A percentile compares a stretch with the other conserved stretches of the same genome.
These are phyloP conservation scores for Bedellia somnulentella DNA, from an alignment of 2,888 invertebrate genomes.

Conservation along the genomic window DNA sequence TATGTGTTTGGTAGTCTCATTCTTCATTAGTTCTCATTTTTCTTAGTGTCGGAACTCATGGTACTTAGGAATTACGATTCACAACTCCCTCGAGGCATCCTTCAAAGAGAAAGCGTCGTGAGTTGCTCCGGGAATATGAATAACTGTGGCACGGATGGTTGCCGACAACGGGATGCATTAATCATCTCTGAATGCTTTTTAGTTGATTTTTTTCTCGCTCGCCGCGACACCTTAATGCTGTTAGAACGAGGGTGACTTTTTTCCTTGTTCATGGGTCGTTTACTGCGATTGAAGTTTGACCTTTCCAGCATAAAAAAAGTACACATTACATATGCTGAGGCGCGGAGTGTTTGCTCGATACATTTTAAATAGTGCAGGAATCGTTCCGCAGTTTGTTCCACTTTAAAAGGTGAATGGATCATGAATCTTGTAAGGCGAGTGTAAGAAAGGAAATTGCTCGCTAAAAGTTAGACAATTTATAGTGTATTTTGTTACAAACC, in stretches of 20 bases:
- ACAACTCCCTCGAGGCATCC: slow-evolving; percentile 15
- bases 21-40: too few relatives aligned
- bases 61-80: too few relatives aligned
- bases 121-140: slow-evolving; percentile 18
- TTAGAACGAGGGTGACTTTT: too few relatives aligned
- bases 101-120: slow-evolving; percentile 21
- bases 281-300: too few relatives aligned
- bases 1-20: too few relatives aligned
- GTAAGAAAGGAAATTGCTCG: slow-evolving; percentile 37
- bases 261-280: too few relatives aligned
- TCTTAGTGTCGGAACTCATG: too few relatives aligned
- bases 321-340: too few relatives aligned
- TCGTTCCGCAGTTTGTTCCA: slow-evolving; percentile 15
- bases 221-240: too few relatives aligned
- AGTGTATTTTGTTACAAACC: slow-evolving; percentile 28
- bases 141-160: slow-evolving; percentile 19
- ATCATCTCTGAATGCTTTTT: slow-evolving; percentile 14
- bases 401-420: slow-evolving; percentile 17
- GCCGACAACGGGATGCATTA: slow-evolving; percentile 21
- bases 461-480: slow-evolving; percentile 52
- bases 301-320: too few relatives aligned
- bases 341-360: too few relatives aligned
- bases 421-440: slow-evolving; percentile 41
- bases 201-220: slow-evolving; percentile 1
- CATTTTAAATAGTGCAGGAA: too few relatives aligned